These are phyloP conservation scores for Gasterosteus aculeatus DNA, from an alignment of 2,113 vertebrate species.

Conservation along the genomic window DNA sequence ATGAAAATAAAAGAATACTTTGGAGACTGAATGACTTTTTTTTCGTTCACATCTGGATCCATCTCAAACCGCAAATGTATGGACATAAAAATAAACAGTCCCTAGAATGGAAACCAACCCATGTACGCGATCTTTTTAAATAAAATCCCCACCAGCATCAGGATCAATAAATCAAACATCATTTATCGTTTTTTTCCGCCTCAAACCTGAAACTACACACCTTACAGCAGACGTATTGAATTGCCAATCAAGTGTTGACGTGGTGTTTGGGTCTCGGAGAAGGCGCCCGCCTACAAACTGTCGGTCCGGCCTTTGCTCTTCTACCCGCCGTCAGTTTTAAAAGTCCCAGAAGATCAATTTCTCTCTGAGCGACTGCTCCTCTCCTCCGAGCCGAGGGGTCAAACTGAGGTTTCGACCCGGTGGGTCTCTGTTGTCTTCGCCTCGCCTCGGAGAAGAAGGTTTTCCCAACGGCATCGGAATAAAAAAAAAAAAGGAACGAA, in stretches of 20 bases:
- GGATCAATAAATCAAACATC: constrained; percentile 37
- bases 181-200: background rate
- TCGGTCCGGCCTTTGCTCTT: constrained; percentile 3
- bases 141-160: constrained; percentile 4
- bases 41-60: constrained; percentile 5
- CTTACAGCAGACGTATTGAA: constrained; percentile 4
- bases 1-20: background rate
- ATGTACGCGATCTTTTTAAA: constrained; percentile 7
- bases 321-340: constrained; percentile 34
- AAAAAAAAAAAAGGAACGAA: background rate
- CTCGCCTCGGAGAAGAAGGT: constrained; percentile 11
- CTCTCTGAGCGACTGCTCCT: constrained; percentile 30
- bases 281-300: background rate
- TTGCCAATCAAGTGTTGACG: constrained; percentile 28
- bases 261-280: constrained; percentile 17
- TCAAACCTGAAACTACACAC: background rate
- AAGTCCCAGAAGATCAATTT: constrained; percentile 50
- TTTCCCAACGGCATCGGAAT: background rate
- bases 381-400: constrained; percentile 1
- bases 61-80: background rate
- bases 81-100: constrained; percentile 21
- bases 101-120: background rate
- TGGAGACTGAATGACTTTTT: background rate
- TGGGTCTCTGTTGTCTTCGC: constrained; percentile 50
- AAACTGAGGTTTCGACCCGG: constrained; percentile 35